These are phyloP conservation scores for Diarsia rubi DNA, from an alignment of 2,888 invertebrate species.

Conservation along the genomic window DNA sequence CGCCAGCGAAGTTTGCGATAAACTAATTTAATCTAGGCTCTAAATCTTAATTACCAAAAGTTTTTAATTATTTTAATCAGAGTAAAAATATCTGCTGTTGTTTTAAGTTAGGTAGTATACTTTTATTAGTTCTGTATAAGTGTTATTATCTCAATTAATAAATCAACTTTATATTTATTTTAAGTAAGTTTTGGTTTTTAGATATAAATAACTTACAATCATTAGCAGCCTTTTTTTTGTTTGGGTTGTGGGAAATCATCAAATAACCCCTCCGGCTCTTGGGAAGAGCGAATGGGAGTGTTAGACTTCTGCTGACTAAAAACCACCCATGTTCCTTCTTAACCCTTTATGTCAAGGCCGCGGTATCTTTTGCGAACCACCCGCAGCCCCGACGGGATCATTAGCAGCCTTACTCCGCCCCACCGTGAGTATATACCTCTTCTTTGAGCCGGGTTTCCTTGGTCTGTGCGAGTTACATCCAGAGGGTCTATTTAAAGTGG, in stretches of 20 bases:
- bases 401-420: no score
- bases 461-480: background rate
- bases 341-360: no score
- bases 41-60: slow-evolving; percentile 5
- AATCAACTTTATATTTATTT: slow-evolving; percentile 25
- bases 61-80: slow-evolving; percentile 18
- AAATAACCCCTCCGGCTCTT: no score
- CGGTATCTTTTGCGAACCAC: no score
- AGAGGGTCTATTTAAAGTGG: no score
- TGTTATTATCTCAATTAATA: slow-evolving; percentile 17
- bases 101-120: background rate
- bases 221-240: no score
- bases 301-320: no score
- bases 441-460: background rate
- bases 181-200: background rate
- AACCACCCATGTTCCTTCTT: no score
- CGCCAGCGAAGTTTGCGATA: slow-evolving; percentile 13
- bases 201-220: background rate
- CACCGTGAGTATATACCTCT: background rate
- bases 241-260: no score
- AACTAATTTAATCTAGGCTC: slow-evolving; percentile 15
- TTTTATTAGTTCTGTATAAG: background rate
- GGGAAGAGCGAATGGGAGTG: no score
- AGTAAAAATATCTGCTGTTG: background rate
- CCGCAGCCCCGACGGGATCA: no score